A percentile compares a stretch with the other conserved stretches of the same genome.
Evolutionary conservation across 2,888 invertebrate species (phyloP).

Genomic region (Eristalinus aeneus): DNA sequence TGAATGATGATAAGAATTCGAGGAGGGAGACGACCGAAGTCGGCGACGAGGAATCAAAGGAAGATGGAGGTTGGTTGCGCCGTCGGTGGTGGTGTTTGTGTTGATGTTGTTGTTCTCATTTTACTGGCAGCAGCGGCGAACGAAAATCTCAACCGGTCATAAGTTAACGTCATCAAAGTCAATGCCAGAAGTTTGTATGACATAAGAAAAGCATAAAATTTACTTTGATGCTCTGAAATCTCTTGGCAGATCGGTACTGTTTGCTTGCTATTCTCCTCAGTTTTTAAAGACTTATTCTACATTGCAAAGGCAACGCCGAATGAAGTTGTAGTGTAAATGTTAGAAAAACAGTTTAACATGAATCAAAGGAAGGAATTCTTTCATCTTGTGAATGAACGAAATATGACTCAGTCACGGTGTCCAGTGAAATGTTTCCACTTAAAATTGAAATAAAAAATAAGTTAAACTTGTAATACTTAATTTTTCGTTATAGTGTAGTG

Average conservation of each 20-base stretch:
- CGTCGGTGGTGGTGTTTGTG: conserved; percentile 9
- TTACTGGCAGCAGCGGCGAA: conserved; percentile 41
- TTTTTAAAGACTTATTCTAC: not conserved
- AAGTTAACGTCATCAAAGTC: conserved; percentile 68
- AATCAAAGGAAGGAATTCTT: too few relatives aligned
- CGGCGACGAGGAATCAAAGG: not conserved
- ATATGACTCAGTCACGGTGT: too few relatives aligned
- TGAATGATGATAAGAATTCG: not conserved
- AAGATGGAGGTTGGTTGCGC: not conserved
- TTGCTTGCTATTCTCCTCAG: not conserved
- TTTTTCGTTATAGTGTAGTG: too few relatives aligned
- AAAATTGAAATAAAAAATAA: too few relatives aligned
- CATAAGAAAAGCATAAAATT: conserved; percentile 54
- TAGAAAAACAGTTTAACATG: not conserved
- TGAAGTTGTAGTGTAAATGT: not conserved
- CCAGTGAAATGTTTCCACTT: too few relatives aligned
- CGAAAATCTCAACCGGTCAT: conserved; percentile 53
- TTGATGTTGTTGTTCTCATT: conserved; percentile 4
- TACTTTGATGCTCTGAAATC: not conserved
- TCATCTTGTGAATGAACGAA: too few relatives aligned
- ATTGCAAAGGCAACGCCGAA: not conserved
- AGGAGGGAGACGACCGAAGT: not conserved
- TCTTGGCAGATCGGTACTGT: not conserved
- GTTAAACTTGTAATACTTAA: too few relatives aligned
- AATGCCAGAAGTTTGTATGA: conserved; percentile 54